A percentile compares a stretch with the other conserved stretches of the same genome.
phyloP scores from a whole-genome alignment of 2,888 invertebrate genomes.

The Blastobasis adustella region DNA sequence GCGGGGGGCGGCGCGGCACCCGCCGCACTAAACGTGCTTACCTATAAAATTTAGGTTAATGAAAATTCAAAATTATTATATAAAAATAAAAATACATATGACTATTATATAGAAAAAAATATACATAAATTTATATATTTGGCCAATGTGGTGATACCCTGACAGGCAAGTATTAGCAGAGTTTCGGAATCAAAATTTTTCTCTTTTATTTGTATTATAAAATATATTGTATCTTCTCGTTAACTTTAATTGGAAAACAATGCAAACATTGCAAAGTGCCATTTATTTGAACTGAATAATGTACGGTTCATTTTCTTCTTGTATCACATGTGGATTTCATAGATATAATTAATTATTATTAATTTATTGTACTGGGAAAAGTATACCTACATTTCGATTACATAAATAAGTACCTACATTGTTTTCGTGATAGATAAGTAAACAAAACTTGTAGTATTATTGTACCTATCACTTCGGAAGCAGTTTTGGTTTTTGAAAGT shows the following conservation, averaged over 20 bases:
- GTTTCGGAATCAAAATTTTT: slow-evolving; percentile 69
- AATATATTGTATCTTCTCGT: no score
- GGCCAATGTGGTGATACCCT: slow-evolving; percentile 82
- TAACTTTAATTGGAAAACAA: slow-evolving; percentile 42
- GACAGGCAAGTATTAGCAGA: slow-evolving; percentile 79
- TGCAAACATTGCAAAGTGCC: slow-evolving; percentile 68
- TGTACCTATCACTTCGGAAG: slow-evolving; percentile 44
- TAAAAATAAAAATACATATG: slow-evolving; percentile 71
- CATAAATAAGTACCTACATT: slow-evolving; percentile 63
- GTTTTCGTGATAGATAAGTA: slow-evolving; percentile 70
- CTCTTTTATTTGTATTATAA: slow-evolving; percentile 32
- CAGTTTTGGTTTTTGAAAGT: slow-evolving; percentile 43
- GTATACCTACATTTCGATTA: slow-evolving; percentile 58
- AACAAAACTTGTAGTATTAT: slow-evolving; percentile 55
- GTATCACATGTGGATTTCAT: slow-evolving; percentile 48
- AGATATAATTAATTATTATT: slow-evolving; percentile 44
- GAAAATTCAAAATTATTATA: slow-evolving; percentile 75
- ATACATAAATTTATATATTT: slow-evolving; percentile 71
- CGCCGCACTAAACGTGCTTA: slow-evolving; percentile 53
- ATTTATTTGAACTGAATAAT: slow-evolving; percentile 41
- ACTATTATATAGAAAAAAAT: slow-evolving; percentile 72
- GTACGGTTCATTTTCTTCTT: slow-evolving; percentile 22
- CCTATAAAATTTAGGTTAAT: slow-evolving; percentile 68
- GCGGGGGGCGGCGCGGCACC: slow-evolving; percentile 24
- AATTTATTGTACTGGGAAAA: slow-evolving; percentile 51